Base-by-base conservation (phyloP, 2,797 vertebrate species). In the Coregonus suidteri region DNA sequence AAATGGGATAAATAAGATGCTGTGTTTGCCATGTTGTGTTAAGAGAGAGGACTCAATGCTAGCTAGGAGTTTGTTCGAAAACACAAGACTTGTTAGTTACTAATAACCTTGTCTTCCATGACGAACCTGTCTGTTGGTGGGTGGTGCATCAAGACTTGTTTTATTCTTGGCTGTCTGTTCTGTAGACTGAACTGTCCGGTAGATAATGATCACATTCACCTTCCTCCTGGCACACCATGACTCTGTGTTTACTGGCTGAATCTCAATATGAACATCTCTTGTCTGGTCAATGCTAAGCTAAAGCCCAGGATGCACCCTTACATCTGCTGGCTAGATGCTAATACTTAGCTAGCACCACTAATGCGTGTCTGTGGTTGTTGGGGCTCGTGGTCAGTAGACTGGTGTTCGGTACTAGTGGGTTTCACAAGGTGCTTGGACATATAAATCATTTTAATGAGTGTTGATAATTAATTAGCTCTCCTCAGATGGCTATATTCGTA, bases 151-250 rank as follows among this genome's bases (percentile, higher is more conserved):
- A 80, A 77, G 80, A 74, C 74, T 86, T 91, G 88, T 92, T 93
- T 93, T 88, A 92, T 93, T 93, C 84, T 91, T 87, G 84, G 75
- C 62, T 16, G 1, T 37, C 31, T 25, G 59, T 64, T 25, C 59
- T 76, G 80, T 35, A 25, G 66, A 76, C 84, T 88, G 78, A 82
- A 85, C 88, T 88, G 90, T 90, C 88, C 89, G 83, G 81, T 56
- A 81, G 87, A 91, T 94, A 93, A 93, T 88, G 87, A 92, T 88
- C 83, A 53, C 75, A 79, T 83, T 93, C 91, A 93, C 91, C 92
- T 95, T 93, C 91, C 93, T 92, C 87, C 91, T 88, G 91, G 92
- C 93, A 85, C 84, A 84, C 88, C 62, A 20, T 18, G 78, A 75
- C 85, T 82, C 84, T 83, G 85, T 89, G 87, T 90, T 91, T 88